phyloP scores from a whole-genome alignment of 2,888 invertebrate genomes.

The Malachius bipustulatus region DNA sequence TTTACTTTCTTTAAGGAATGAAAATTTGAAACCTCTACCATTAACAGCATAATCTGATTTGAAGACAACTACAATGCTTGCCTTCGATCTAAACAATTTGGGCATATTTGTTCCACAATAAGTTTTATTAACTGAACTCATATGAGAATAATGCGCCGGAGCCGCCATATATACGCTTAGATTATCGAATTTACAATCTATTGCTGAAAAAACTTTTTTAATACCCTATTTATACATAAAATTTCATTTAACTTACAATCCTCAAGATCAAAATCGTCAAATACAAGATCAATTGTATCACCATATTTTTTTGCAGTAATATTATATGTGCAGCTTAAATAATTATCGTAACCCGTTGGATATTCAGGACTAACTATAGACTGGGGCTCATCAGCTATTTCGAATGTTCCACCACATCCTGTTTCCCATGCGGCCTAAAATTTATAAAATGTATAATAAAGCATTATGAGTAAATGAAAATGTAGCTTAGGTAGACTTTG shows the following conservation, averaged over 20 bases:
- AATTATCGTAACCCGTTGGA: constrained; percentile 49
- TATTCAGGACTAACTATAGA: constrained; percentile 63
- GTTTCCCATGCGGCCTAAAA: constrained; percentile 47
- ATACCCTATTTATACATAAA: too few species aligned
- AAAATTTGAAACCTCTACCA: constrained; percentile 47
- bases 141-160: constrained; percentile 7
- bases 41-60: constrained; percentile 45
- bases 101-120: constrained; percentile 38
- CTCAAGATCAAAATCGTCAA: constrained; percentile 46
- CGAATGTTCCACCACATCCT: constrained; percentile 60
- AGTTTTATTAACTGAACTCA: constrained; percentile 13
- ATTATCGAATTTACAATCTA: too few species aligned
- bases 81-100: constrained; percentile 25
- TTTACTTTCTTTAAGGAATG: constrained; percentile 45
- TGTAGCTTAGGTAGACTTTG: too few species aligned
- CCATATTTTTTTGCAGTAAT: constrained; percentile 37
- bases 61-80: constrained; percentile 39
- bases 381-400: constrained; percentile 40
- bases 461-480: too few species aligned
- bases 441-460: too few species aligned
- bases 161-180: too few species aligned
- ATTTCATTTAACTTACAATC: constrained; percentile 23
- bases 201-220: too few species aligned
- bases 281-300: constrained; percentile 42
- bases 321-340: constrained; percentile 53